Base-by-base conservation (phyloP, 2,888 invertebrate genomes). In the Eubasilissa splendida region DNA sequence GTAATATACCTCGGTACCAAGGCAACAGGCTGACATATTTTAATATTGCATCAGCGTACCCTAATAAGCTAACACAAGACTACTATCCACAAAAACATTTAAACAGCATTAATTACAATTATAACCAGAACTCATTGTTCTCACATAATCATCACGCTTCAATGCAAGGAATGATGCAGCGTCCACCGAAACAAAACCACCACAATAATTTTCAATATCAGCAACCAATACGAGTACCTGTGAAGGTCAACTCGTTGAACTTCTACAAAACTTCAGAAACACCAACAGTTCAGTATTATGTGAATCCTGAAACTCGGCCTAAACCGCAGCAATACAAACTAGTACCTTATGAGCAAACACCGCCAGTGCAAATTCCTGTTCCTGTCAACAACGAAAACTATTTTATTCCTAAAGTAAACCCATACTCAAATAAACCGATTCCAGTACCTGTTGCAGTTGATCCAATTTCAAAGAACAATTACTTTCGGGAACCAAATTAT, bases 281-380 rank as follows among this genome's bases (percentile, higher is more conserved):
- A 5, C 86, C 87, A 50, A 88, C 88, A 81, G 84, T 88, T 60
- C 87, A 87, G 80, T 90, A 90, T 85, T 90, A 90, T 85, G 73
- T 79, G 4, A 83, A 79, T 31, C 68, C 80, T 2, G 59, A 76
- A 58, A 84, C 87, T 71, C 88, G 89, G 84, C 89, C 88, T 83
- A 88, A 88, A 22, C 87, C 86, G 33, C 88, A 88, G 7, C 89
- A 88, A 85, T 91, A 88, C 84, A 90, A 89, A 86, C 85, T 91
- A 63, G 87, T 91, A n/a, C 91, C 91, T 0, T 91, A 91, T 84
- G 89, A 90, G 79, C 90, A 91, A 86, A 88, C 90, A 11, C 90
- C 90, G 63, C 90, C 90, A 2, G 85, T 90, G 4, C 86, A 86
- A 85, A 84, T 86, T 12, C 81, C 82, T 4, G 63, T 68, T 1